Conservation (phyloP, 1,140 invertebrate genomes). For the Drosophila azteca region DNA sequence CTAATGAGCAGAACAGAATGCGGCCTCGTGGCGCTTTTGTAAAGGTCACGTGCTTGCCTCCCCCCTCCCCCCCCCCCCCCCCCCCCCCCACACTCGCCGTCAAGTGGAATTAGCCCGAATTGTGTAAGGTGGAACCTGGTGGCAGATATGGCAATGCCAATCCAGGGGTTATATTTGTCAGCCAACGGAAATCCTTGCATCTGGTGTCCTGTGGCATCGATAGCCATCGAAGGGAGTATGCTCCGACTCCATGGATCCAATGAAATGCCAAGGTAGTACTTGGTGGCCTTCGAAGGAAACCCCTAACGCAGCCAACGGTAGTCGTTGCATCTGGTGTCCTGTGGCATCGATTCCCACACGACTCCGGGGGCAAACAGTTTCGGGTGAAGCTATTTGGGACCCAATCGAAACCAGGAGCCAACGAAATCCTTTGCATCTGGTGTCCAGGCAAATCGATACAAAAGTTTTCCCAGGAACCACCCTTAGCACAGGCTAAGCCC, state of each 20-base stretch:
- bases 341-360: constrained; percentile 6
- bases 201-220: constrained; percentile 22
- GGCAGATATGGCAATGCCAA: background rate
- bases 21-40: constrained; percentile 67
- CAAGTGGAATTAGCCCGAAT: constrained; percentile 50
- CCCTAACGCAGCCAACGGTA: constrained; percentile 29
- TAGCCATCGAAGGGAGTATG: constrained; percentile 5
- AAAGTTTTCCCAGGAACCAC: constrained; percentile 34
- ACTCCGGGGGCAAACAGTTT: background rate
- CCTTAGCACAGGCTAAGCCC: constrained; percentile 20
- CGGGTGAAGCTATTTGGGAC: constrained; percentile 25
- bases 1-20: constrained; percentile 68
- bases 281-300: no score
- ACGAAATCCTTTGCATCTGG: constrained; percentile 77
- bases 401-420: constrained; percentile 62
- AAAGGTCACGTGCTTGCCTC: constrained; percentile 67
- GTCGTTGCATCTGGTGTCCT: constrained; percentile 41
- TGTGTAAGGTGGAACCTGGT: background rate
- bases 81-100: constrained; percentile 37
- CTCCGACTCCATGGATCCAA: no score
- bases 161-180: background rate
- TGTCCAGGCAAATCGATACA: constrained; percentile 74
- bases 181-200: constrained; percentile 44
- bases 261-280: no score
- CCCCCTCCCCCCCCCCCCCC: no score